A percentile compares a stretch with the other conserved stretches of the same genome.
Conservation (phyloP, 2,797 vertebrate genomes). For the Ptychobarbus kaznakovi region DNA sequence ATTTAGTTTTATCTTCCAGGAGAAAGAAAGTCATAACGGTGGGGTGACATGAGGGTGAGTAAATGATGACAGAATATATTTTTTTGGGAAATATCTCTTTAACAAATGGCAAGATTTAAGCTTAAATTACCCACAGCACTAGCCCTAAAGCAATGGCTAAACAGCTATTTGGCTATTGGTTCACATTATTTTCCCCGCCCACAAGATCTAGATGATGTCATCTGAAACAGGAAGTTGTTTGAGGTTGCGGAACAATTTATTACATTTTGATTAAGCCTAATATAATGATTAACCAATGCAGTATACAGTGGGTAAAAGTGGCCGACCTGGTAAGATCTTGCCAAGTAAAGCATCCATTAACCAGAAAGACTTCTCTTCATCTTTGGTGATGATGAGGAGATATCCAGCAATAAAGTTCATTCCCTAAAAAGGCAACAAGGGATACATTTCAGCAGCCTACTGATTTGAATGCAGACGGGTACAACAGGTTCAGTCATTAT, state of each 20-base stretch:
- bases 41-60: background rate
- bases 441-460: background rate
- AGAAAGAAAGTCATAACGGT: background rate
- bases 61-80: background rate
- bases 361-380: conserved; percentile 95
- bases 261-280: background rate
- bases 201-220: background rate
- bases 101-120: background rate
- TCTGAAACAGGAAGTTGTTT: background rate
- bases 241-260: background rate
- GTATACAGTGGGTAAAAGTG: background rate
- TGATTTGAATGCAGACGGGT: conserved; percentile 16
- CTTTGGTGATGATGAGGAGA: conserved; percentile 92
- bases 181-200: background rate
- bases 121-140: background rate
- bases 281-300: background rate
- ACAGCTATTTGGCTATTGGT: background rate
- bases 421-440: conserved; percentile 76
- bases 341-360: conserved; percentile 91
- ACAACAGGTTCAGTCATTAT: conserved; percentile 33
- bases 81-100: background rate
- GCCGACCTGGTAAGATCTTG: conserved; percentile 89
- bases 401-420: conserved; percentile 98
- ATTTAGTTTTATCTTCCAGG: background rate
- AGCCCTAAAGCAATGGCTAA: background rate